These are phyloP conservation scores for Lithobates sylvaticus DNA, from an alignment of 2,797 vertebrate genomes.

Conservation along the genomic window DNA sequence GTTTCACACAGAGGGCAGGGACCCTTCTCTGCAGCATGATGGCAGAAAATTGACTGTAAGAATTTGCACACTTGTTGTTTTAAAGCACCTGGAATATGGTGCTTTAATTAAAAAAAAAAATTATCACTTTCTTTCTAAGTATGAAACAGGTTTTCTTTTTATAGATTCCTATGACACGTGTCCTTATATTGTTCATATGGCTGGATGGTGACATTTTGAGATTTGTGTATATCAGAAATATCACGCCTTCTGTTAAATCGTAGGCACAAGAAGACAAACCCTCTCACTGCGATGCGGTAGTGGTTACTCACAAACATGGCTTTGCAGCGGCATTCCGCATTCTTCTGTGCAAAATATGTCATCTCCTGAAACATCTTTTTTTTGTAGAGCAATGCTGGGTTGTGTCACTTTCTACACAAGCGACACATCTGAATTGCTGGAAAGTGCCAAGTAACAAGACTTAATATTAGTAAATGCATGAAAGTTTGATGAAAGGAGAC, in stretches of 20 bases:
- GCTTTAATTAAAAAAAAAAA: too few relatives aligned
- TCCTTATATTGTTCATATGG: neutral
- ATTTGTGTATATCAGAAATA: slow-evolving; percentile 11
- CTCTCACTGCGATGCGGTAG: neutral
- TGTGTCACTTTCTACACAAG: slow-evolving; percentile 24
- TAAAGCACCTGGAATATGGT: too few relatives aligned
- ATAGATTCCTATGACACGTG: too few relatives aligned
- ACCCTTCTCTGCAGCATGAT: too few relatives aligned
- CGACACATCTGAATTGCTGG: neutral
- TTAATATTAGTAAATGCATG: slow-evolving; percentile 6
- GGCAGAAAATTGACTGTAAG: too few relatives aligned
- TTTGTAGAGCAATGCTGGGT: neutral
- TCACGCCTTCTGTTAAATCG: slow-evolving; percentile 10
- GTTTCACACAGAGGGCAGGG: too few relatives aligned
- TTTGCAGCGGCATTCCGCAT: neutral
- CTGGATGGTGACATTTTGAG: neutral
- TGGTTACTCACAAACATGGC: neutral
- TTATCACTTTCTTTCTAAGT: too few relatives aligned
- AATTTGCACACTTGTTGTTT: too few relatives aligned
- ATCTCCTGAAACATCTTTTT: neutral
- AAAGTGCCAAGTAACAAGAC: slow-evolving; percentile 7
- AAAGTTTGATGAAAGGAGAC: slow-evolving; percentile 23
- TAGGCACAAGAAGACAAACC: neutral
- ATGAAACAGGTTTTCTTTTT: too few relatives aligned
- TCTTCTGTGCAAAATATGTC: slow-evolving; percentile 16